These are phyloP conservation scores for Melangyna quadrimaculata DNA, from an alignment of 2,888 invertebrate species.

Conservation along the genomic window DNA sequence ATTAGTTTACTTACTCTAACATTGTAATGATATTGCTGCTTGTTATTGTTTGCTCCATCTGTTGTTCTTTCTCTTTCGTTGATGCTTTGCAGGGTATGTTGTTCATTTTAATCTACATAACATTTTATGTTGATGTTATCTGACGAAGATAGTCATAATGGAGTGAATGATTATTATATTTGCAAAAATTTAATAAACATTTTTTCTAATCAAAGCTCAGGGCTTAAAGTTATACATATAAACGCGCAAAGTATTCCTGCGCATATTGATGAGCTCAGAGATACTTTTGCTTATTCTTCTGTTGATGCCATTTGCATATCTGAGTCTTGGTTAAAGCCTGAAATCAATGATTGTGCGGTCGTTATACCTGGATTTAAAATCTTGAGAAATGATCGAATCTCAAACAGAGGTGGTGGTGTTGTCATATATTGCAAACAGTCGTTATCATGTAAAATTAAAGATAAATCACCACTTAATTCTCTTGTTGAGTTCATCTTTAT, in stretches of 20 bases:
- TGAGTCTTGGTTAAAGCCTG: background rate
- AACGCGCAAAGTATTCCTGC: background rate
- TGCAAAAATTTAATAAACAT: too few species aligned
- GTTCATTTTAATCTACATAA: too few species aligned
- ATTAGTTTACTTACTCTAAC: too few species aligned
- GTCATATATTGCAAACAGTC: background rate
- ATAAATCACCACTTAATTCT: background rate
- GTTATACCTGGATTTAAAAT: background rate
- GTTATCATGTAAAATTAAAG: background rate
- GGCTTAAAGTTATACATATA: too few species aligned
- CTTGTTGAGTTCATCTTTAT: background rate
- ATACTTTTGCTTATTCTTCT: background rate
- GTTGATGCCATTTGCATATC: background rate
- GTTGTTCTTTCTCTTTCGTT: too few species aligned
- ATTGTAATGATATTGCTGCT: too few species aligned
- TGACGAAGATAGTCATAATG: too few species aligned
- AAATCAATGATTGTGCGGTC: background rate
- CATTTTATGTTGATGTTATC: too few species aligned
- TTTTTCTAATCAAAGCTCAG: too few species aligned
- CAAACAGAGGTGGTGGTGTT: background rate
- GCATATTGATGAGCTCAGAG: background rate
- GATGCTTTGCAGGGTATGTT: too few species aligned
- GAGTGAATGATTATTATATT: too few species aligned
- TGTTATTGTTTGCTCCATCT: too few species aligned
- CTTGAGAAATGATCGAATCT: background rate